These are phyloP conservation scores for Taxidea taxus DNA, from an alignment of 2,113 vertebrate genomes.

Conservation along the genomic window DNA sequence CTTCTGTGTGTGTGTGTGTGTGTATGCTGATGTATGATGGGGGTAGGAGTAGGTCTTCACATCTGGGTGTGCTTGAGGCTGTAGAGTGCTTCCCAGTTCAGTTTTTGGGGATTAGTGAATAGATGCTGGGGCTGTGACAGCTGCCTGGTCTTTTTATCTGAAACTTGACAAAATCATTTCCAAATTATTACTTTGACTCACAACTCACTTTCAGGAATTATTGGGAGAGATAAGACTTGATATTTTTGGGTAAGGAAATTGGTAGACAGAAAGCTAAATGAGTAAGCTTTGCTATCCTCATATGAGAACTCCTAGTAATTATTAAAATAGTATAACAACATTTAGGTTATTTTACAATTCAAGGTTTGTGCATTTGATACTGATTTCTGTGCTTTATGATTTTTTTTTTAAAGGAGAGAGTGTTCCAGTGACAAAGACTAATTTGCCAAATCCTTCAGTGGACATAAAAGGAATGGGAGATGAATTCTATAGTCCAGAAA, in stretches of 20 bases:
- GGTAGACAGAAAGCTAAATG: neutral
- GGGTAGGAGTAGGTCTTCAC: neutral
- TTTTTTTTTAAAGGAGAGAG: constrained; percentile 89
- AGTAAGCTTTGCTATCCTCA: neutral
- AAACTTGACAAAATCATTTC: neutral
- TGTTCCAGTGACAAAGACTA: constrained; percentile 98
- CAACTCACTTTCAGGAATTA: neutral
- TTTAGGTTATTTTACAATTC: neutral
- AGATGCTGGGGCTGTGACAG: neutral
- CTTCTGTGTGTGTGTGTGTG: neutral
- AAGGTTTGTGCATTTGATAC: neutral
- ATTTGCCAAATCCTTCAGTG: constrained; percentile 90
- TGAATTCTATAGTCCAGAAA: constrained; percentile 88
- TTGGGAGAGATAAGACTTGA: neutral
- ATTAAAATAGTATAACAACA: neutral
- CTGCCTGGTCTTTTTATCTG: neutral
- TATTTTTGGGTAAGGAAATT: constrained; percentile 3
- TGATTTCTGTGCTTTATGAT: neutral
- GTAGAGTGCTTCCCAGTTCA: neutral
- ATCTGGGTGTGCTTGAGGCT: neutral
- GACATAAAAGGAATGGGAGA: constrained; percentile 82
- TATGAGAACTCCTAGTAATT: neutral
- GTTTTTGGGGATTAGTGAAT: neutral
- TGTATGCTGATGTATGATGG: neutral
- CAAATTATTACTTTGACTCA: neutral